These are phyloP conservation scores for Drosophila teissieri DNA, from an alignment of 1,140 invertebrate species.

Conservation along the genomic window DNA sequence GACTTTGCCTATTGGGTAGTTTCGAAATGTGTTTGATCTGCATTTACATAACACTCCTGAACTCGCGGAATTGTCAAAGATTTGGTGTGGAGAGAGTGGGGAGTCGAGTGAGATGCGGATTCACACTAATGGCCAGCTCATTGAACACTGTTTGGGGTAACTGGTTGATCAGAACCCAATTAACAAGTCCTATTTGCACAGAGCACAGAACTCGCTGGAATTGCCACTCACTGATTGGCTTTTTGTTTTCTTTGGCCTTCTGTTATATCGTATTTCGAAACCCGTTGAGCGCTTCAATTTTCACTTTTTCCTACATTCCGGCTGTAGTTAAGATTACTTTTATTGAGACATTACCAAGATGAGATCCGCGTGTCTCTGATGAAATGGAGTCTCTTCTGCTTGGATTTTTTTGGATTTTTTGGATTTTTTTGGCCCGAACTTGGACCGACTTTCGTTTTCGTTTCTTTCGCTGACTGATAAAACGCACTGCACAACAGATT, in stretches of 20 bases:
- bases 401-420: too few relatives aligned
- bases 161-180: conserved; percentile 49
- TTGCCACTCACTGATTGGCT: conserved; percentile 29
- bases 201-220: conserved; percentile 24
- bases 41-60: conserved; percentile 49
- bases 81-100: conserved; percentile 2
- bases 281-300: conserved; percentile 25
- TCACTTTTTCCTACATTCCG: conserved; percentile 46
- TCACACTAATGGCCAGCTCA: conserved; percentile 14
- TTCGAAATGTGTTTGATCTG: conserved; percentile 59
- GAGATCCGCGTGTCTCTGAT: conserved; percentile 48
- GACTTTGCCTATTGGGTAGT: conserved; percentile 41
- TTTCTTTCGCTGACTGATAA: conserved; percentile 67
- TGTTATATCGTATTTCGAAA: conserved; percentile 1
- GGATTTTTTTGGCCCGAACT: conserved; percentile 11
- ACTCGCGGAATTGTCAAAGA: conserved; percentile 1
- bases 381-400: conserved; percentile 8
- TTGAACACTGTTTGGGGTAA: conserved; percentile 16
- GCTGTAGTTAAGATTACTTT: conserved; percentile 55
- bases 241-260: conserved; percentile 1
- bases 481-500: conserved; percentile 72
- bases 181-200: conserved; percentile 66
- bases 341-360: conserved; percentile 64
- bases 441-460: conserved; percentile 78
- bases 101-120: conserved; percentile 13